Conservation (phyloP, 2,888 invertebrate species). For the Trimorus sp. region DNA sequence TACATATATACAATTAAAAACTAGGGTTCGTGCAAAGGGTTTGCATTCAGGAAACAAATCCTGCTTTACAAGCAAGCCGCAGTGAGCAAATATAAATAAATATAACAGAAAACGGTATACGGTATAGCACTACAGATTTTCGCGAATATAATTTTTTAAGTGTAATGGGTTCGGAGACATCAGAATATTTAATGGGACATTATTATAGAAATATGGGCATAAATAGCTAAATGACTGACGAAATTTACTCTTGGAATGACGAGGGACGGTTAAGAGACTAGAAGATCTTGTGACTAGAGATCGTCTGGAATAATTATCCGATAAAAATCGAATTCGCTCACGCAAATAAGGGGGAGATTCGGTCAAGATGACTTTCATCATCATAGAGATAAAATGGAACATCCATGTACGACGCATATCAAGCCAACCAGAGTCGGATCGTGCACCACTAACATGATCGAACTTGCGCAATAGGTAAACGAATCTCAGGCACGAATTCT, state of each 20-base stretch:
- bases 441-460: too few relatives aligned
- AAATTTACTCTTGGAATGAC: constrained; percentile 1
- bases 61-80: too few relatives aligned
- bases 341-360: constrained; percentile 3
- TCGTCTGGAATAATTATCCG: background rate
- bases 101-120: too few relatives aligned
- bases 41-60: too few relatives aligned
- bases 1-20: too few relatives aligned
- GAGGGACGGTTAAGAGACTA: background rate
- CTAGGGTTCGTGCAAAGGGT: too few relatives aligned
- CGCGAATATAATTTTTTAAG: too few relatives aligned
- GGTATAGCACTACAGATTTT: too few relatives aligned
- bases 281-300: constrained; percentile 4
- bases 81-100: too few relatives aligned
- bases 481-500: background rate
- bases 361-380: background rate
- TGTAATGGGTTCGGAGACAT: too few relatives aligned
- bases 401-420: background rate
- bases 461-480: background rate
- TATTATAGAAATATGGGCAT: constrained; percentile 3
- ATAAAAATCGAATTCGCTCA: background rate
- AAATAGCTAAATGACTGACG: constrained; percentile 1
- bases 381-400: background rate
- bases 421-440: too few relatives aligned
- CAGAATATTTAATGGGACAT: too few relatives aligned